A percentile compares a stretch with the other conserved stretches of the same genome.
Conservation (phyloP, 2,888 invertebrate genomes). For the Drosophila demipolita region DNA sequence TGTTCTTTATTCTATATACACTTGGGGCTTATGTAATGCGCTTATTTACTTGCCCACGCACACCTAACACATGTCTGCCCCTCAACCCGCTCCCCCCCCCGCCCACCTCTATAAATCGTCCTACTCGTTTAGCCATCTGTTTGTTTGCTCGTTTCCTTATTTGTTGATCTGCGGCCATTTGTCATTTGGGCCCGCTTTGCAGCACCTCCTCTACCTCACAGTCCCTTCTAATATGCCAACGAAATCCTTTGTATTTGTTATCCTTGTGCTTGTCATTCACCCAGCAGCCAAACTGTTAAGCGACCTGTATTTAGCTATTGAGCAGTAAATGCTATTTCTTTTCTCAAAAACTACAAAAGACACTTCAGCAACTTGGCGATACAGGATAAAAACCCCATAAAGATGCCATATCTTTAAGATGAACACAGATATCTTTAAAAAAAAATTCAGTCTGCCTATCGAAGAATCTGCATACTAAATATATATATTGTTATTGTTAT, state of each 20-base stretch:
- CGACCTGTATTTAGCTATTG: conserved; percentile 1
- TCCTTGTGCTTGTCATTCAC: neutral
- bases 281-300: neutral
- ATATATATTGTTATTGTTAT: too few relatives aligned
- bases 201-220: conserved; percentile 1
- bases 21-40: conserved; percentile 32
- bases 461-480: too few relatives aligned
- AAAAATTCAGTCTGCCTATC: neutral
- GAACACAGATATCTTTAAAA: neutral
- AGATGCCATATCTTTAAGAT: neutral
- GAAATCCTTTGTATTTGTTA: conserved; percentile 22
- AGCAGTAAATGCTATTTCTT: neutral
- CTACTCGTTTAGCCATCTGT: conserved; percentile 22
- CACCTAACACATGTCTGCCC: conserved; percentile 43
- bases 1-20: neutral
- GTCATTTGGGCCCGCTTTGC: conserved; percentile 31
- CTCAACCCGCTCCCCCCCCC: neutral
- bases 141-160: conserved; percentile 30
- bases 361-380: neutral
- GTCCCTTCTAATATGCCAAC: conserved; percentile 28
- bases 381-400: neutral
- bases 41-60: conserved; percentile 14
- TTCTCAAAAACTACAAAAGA: neutral
- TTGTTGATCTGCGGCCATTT: conserved; percentile 58
- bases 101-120: neutral